Evolutionary conservation across 2,113 vertebrate genomes (phyloP), one percentile per base, ranked within the genome.

Genomic region (Aramus guarauna): DNA sequence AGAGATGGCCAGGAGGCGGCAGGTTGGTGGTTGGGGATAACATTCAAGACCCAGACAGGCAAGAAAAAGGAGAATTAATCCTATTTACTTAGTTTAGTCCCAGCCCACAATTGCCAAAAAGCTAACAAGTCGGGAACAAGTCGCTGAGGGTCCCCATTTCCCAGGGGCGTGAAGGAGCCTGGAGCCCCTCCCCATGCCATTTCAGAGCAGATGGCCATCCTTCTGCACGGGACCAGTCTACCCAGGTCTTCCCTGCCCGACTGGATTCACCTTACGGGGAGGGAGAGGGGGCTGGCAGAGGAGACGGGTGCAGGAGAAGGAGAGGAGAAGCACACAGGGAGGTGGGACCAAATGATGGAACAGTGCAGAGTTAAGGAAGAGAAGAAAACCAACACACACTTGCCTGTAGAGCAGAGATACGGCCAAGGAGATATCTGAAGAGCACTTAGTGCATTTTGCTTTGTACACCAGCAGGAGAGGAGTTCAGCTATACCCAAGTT

Each of bases 261-360:
- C 1, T 23, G 78, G 32, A 3, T 32, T 48, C 21, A 19, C 1
- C 0, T 5, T 12, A 15, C 26, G 15, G 27, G 20, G 3, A 62
- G 17, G 23, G 21, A 55, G 7, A 43, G 7, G 52, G 15, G 19
- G 43, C 34, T 81, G 60, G n/a, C 12, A 34, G 60, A 74, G 55
- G 7, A 37, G 74, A 5, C 3, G 5, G 5, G 4, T 20, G n/a
- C 37, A 41, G 55, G 17, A 29, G 11, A 58, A 24, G 14, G 15
- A 2, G 10, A 5, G 15, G 11, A 41, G 41, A 27, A 37, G 13
- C 41, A 68, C 22, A 27, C 11, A 13, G 12, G 1, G 10, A 50
- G 15, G 22, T 43, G 41, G 10, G 15, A 71, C 15, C 4, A 1
- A 48, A 15, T 2, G 18, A 1, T 22, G 20, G 62, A 66, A 50